Evolutionary conservation across 2,113 vertebrate genomes (phyloP), one percentile per base, ranked within the genome.

Genomic region (Vidua macroura): DNA sequence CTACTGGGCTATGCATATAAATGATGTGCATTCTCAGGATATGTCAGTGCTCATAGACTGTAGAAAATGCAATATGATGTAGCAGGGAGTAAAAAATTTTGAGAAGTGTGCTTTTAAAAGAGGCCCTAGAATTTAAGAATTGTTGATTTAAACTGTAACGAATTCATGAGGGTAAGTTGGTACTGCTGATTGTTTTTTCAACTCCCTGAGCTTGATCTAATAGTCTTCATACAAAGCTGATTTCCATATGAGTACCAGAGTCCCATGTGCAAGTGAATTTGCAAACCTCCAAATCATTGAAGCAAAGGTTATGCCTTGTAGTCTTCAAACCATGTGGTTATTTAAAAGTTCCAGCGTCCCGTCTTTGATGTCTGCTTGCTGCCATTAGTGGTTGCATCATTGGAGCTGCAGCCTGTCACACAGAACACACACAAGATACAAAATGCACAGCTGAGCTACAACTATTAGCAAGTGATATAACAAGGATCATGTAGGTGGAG

Each of bases 401-500:
- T 55, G 74, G 44, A 59, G 31, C 56, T 84, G 77, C 41, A 44
- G 74, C 13, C 48, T 41, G 63, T 55, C 79, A 80, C 64, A 69
- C 3, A 0, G 44, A 51, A 12, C 14, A 15, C 19, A 19, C 27
- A 17, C 86, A 68, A 25, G 23, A 23, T 33, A 9, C 31, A 10
- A 39, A 41, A 79, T 4, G 19, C 43, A 69, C 63, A 62, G 76
- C 83, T 86, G 64, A 90, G 55, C 64, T 74, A 69, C 64, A 64
- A 28, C 80, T 91, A 6, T 87, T 86, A 75, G 6, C 1, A 87
- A 92, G 70, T 95, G 91, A 95, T 86, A 63, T 96, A 97, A 96
- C 84, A 79, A 64, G 95, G 95, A 93, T 97, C 88, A 86, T 83
- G 91, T 83, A 91, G 88, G 89, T 92, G 73, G 84, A 92, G 92